These are phyloP conservation scores for Octomys mimax DNA, from an alignment of 2,797 vertebrate genomes.

Conservation along the genomic window DNA sequence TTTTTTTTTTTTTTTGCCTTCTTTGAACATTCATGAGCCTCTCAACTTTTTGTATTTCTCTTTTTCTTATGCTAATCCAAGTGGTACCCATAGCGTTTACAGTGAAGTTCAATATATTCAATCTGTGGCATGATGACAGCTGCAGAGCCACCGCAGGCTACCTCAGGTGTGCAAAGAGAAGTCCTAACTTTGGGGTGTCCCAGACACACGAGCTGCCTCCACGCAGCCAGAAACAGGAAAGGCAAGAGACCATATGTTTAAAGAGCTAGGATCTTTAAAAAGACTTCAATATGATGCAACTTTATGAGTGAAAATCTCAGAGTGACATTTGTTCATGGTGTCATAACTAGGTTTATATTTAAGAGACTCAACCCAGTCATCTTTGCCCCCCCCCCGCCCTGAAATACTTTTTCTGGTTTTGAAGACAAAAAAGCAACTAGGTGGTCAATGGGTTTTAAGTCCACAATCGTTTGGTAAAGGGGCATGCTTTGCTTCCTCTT, in stretches of 20 bases:
- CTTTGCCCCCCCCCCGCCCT: not conserved
- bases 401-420: constrained; percentile 47
- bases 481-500: not conserved
- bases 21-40: no score
- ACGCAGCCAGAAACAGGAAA: no score
- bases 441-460: not conserved
- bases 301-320: constrained; percentile 59
- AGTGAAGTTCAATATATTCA: no score
- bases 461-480: not conserved
- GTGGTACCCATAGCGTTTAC: no score
- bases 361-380: constrained; percentile 33
- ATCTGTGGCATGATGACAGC: no score
- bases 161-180: no score
- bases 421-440: constrained; percentile 48
- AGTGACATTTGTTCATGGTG: constrained; percentile 46
- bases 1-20: no score
- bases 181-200: no score
- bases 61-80: no score
- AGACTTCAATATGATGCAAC: not conserved
- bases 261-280: not conserved
- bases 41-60: no score
- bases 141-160: no score
- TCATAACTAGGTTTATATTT: constrained; percentile 52
- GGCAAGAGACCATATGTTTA: constrained; percentile 29
- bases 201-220: no score